Percentiles rank a stretch among this genome's conserved stretches.
These are phyloP conservation scores for Drosophila birchii DNA, from an alignment of 2,888 invertebrate species.

Conservation along the genomic window DNA sequence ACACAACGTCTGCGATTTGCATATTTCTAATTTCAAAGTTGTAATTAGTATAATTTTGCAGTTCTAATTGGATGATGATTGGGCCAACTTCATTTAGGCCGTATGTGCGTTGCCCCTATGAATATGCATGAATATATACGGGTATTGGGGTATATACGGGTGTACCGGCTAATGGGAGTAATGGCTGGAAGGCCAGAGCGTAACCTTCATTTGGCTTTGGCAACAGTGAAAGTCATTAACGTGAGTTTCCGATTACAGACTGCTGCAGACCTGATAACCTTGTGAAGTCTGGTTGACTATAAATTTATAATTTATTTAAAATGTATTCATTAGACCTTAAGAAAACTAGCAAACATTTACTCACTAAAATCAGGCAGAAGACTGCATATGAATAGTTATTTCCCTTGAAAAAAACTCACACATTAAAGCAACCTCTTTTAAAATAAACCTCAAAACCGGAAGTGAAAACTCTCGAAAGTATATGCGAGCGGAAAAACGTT, in stretches of 20 bases:
- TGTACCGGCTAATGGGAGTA: conserved; percentile 15
- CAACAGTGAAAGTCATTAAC: conserved; percentile 75
- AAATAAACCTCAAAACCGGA: conserved; percentile 16
- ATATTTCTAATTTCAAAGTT: conserved; percentile 80
- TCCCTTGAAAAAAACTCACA: background rate
- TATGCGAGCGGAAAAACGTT: conserved; percentile 24
- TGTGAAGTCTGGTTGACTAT: background rate
- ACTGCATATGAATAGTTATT: background rate
- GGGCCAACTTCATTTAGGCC: conserved; percentile 70
- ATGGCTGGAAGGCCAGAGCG: conserved; percentile 41
- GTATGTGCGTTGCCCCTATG: conserved; percentile 45
- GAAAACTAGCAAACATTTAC: background rate
- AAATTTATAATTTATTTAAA: background rate
- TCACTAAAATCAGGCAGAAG: background rate
- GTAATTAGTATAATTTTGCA: conserved; percentile 80
- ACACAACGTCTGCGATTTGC: conserved; percentile 57
- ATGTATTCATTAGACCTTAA: background rate
- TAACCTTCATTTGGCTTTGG: conserved; percentile 63
- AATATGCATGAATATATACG: conserved; percentile 45
- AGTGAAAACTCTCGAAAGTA: conserved; percentile 24
- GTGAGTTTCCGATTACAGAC: conserved; percentile 66
- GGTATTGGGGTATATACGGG: background rate
- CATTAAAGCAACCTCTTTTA: conserved; percentile 4
- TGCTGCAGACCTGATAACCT: conserved; percentile 18
- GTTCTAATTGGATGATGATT: conserved; percentile 80